Evolutionary conservation across 2,797 vertebrate genomes (phyloP), one percentile per base, ranked within the genome.

Genomic region (Garrulus glandarius): DNA sequence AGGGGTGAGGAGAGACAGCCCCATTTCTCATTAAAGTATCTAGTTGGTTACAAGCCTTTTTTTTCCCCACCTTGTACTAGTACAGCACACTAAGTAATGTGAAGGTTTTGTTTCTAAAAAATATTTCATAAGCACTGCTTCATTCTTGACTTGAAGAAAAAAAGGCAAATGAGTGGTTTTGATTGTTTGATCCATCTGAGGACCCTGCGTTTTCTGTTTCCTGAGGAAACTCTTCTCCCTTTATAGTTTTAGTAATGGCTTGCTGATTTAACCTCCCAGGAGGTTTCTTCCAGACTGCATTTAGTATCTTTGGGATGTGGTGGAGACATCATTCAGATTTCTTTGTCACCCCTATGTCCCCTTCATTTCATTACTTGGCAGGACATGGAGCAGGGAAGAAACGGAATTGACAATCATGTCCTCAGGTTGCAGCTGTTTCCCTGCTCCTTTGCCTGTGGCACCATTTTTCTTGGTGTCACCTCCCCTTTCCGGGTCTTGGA

Each of bases 141-240:
- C 59, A 82, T 93, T 92, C n/a, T 49, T 87, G 46, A 72, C 63
- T 60, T 77, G 37, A 89, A 93, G 63, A 77, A 95, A 87, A 65
- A 84, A 72, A 84, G 44, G 56, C 30, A 36, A 83, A 76, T 43
- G 15, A 53, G 19, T 59, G 7, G 32, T 61, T 90, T 63, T 82
- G 49, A 84, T 88, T 68, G 70, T 39, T 92, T 87, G 41, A 70
- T 94, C 70, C 57, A 76, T 86, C 32, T 77, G 69, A 94, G 83
- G 56, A 80, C n/a, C 14, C 39, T 14, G 7, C 71, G 53, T 87
- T 90, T 78, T 61, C 67, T 84, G 24, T 63, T 95, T 92, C 77
- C 59, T 68, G 63, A 74, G 60, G 12, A 70, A 87, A 64, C 23
- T 60, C 93, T 85, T 89, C 41, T 90, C 52, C 63, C 41, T 90